Base-by-base conservation (phyloP, 92 coral and sea anemone species). In the Palythoa grandis region DNA sequence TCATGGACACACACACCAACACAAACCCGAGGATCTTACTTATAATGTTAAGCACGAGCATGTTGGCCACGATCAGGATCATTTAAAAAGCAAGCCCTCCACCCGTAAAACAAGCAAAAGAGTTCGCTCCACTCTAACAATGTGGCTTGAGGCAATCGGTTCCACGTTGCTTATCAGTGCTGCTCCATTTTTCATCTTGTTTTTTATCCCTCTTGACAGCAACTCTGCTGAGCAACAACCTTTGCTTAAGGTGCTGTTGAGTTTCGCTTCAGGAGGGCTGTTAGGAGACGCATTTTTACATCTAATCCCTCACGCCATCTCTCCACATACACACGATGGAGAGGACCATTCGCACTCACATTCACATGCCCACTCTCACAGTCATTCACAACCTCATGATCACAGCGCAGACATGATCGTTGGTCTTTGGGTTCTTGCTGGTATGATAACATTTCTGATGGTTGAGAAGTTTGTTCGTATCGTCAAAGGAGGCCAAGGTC, bases 391-490 rank as follows among this genome's bases (percentile, higher is more conserved):
- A 12, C 61, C 85, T 52, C 87, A 87, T 69, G 77, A 82, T 60
- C 94, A 84, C 90, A 92, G 92, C 7, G 87, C 91, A 1, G 96
- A 92, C 60, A 97, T 97, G 99, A 85, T 87, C 13, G 99, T 97
- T 15, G 99, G 99, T 7, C 94, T 97, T 20, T 97, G 99, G 99
- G 99, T 97, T 83, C 92, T 97, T 74, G 99, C 98, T 78, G 99
- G 99, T 2, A 92, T 97, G 88, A 94, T 97, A 7, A 89, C 95
- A 48, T 97, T 97, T 87, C 91, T 97, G 29, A 92, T 95, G 24
- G 99, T 97, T 14, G 99, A 97, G 92, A 97, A 97, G 69, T 97
- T 93, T 83, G 99, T 97, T 2, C 90, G 99, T 23, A 92, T 88
- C 53, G 97, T 97, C 2, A 97, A 97, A 71, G 99, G 99, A 13